Percentiles rank a stretch among this genome's conserved stretches.
phyloP scores from a whole-genome alignment of 2,113 vertebrate species.

The Telmatochromis sp. region DNA sequence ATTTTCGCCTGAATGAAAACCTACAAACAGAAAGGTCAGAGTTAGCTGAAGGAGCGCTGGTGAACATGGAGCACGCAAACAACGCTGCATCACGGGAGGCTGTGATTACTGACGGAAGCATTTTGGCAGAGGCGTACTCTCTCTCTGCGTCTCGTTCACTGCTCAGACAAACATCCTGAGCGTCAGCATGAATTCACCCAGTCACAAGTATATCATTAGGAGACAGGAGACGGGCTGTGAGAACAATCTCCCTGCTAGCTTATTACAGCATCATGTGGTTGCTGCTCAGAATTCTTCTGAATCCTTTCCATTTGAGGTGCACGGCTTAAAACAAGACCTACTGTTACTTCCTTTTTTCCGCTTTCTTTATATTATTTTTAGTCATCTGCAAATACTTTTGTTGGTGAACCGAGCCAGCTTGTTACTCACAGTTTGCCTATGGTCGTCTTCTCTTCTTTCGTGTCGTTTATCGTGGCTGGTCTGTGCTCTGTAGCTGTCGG shows the following conservation, averaged over 20 bases:
- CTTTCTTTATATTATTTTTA: not conserved
- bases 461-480: slow-evolving; percentile 10
- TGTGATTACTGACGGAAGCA: slow-evolving; percentile 7
- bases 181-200: slow-evolving; percentile 37
- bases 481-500: slow-evolving; percentile 2
- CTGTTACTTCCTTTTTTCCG: not conserved
- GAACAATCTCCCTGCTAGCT: slow-evolving; percentile 6
- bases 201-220: slow-evolving; percentile 65
- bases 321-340: not conserved
- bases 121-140: not conserved
- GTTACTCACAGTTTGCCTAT: slow-evolving; percentile 83
- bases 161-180: slow-evolving; percentile 32
- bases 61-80: not conserved
- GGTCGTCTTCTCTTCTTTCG: slow-evolving; percentile 76
- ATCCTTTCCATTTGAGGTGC: not conserved
- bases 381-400: not conserved
- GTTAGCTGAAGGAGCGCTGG: not conserved
- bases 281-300: not conserved
- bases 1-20: slow-evolving; percentile 75
- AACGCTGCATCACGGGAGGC: not conserved
- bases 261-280: slow-evolving; percentile 26
- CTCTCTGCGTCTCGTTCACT: not conserved
- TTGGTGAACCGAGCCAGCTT: not conserved
- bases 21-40: slow-evolving; percentile 44
- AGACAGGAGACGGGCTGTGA: slow-evolving; percentile 35